A percentile compares a stretch with the other conserved stretches of the same genome.
Conservation (phyloP, 2,888 invertebrate species). For the Standfussiana lucernea region DNA sequence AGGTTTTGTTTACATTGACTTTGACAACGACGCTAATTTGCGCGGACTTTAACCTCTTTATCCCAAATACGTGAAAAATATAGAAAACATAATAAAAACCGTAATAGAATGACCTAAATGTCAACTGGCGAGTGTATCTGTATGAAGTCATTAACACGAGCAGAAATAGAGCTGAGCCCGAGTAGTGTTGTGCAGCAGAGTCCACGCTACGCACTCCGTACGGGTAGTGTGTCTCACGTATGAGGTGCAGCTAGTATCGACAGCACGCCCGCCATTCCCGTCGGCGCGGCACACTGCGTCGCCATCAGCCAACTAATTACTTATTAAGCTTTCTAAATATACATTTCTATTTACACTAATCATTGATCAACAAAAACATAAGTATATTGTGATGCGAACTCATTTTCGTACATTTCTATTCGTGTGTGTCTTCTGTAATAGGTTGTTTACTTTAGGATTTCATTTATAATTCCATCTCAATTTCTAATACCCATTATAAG, state of each 20-base stretch:
- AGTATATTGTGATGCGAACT: conserved; percentile 15
- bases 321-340: conserved; percentile 31
- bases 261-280: background rate
- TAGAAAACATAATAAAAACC: conserved; percentile 69
- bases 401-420: conserved; percentile 41
- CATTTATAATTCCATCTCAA: conserved; percentile 17
- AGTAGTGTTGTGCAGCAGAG: conserved; percentile 28
- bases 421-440: conserved; percentile 20
- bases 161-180: conserved; percentile 78
- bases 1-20: conserved; percentile 56
- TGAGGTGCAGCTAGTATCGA: background rate
- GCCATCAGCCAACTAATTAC: conserved; percentile 29
- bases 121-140: conserved; percentile 78
- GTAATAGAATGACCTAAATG: conserved; percentile 85
- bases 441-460: conserved; percentile 34
- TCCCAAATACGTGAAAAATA: conserved; percentile 52
- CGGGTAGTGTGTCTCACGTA: conserved; percentile 45
- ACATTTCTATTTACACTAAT: conserved; percentile 12
- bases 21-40: conserved; percentile 60
- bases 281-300: background rate
- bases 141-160: conserved; percentile 84
- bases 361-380: conserved; percentile 35
- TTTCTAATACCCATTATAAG: background rate
- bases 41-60: conserved; percentile 59
- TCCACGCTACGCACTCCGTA: conserved; percentile 26